These are phyloP conservation scores for Cyprinodon brontotheroides DNA, from an alignment of 2,113 vertebrate species.

Conservation along the genomic window DNA sequence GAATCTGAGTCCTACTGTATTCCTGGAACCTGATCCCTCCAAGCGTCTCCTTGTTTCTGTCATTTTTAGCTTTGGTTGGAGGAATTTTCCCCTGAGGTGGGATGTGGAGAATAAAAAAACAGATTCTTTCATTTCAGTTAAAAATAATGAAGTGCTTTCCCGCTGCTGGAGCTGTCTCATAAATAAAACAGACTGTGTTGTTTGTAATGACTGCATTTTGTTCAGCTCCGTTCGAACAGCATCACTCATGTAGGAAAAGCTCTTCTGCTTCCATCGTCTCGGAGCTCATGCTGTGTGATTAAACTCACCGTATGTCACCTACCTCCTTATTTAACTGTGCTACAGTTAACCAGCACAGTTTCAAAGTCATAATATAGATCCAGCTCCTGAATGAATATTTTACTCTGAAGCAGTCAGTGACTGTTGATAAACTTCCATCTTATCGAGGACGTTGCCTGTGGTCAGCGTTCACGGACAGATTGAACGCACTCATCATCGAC, in stretches of 20 bases:
- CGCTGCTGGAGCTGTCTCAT: slow-evolving; percentile 45
- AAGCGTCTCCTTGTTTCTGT: neutral
- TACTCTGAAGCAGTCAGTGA: neutral
- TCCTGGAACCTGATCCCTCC: neutral
- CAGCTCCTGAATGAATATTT: neutral
- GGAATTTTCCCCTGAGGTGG: neutral
- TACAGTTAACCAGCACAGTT: neutral
- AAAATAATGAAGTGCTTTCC: slow-evolving; percentile 38
- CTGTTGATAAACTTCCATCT: no score
- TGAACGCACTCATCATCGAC: no score
- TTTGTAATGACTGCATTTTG: slow-evolving; percentile 44
- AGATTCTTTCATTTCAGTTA: slow-evolving; percentile 18
- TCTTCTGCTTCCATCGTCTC: slow-evolving; percentile 22
- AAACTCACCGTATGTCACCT: slow-evolving; percentile 21
- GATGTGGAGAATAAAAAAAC: neutral
- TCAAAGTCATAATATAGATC: neutral
- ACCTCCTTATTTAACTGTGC: neutral
- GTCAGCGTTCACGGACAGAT: no score
- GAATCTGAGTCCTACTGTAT: neutral
- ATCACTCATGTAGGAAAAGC: slow-evolving; percentile 46
- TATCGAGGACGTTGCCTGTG: no score
- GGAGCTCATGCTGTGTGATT: slow-evolving; percentile 40
- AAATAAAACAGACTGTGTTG: slow-evolving; percentile 50
- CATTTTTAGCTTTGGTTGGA: neutral
- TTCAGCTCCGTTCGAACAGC: slow-evolving; percentile 38